Conservation (phyloP, 2,888 invertebrate genomes). For the Apamea anceps region DNA sequence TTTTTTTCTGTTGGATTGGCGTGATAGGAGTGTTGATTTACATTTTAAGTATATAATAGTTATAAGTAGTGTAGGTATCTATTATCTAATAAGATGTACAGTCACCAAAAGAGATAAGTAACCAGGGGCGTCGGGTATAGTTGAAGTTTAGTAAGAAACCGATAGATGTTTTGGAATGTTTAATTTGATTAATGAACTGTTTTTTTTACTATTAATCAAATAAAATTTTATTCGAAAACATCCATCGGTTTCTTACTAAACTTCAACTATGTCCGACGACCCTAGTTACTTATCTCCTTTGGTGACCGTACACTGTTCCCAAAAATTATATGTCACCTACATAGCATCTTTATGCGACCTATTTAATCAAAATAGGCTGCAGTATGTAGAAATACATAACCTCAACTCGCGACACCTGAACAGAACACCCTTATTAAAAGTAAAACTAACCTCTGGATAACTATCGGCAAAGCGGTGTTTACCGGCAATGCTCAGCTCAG, state of each 20-base stretch:
- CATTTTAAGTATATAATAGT: background rate
- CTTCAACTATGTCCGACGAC: too few species aligned
- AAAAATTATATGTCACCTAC: background rate
- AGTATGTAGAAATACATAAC: background rate
- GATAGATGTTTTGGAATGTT: too few species aligned
- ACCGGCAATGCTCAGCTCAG: constrained; percentile 74
- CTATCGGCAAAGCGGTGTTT: constrained; percentile 72
- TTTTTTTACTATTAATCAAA: too few species aligned
- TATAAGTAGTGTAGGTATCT: background rate
- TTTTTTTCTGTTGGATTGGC: background rate
- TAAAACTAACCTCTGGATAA: constrained; percentile 66
- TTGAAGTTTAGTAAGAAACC: too few species aligned
- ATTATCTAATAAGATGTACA: background rate
- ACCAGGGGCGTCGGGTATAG: too few species aligned
- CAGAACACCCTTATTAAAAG: constrained; percentile 56
- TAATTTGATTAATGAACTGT: too few species aligned
- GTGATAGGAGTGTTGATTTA: background rate
- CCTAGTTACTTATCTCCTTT: too few species aligned
- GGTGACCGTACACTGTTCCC: background rate
- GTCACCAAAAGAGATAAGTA: too few species aligned
- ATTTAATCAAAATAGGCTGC: background rate
- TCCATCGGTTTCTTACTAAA: too few species aligned
- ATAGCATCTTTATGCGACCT: background rate
- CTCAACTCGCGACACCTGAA: constrained; percentile 15
- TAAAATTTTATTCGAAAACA: too few species aligned